Conservation (phyloP, 2,113 vertebrate genomes). For the Lepisosteus osseus region DNA sequence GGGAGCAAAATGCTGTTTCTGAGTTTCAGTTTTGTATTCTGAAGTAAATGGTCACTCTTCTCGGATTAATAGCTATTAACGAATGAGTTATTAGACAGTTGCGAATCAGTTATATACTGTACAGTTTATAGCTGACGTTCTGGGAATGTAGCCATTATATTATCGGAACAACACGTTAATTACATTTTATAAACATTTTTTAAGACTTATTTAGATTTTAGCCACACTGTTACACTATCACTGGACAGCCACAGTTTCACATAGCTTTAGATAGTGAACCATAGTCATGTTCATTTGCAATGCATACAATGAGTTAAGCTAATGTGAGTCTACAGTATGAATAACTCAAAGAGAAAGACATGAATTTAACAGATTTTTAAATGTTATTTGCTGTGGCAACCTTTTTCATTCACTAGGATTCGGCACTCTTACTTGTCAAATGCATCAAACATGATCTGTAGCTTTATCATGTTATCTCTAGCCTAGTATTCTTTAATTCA, state of each 20-base stretch:
- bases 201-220: background rate
- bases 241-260: background rate
- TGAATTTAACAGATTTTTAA: background rate
- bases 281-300: background rate
- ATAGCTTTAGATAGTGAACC: background rate
- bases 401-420: background rate
- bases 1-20: background rate
- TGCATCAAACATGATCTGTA: background rate
- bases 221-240: background rate
- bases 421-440: constrained; percentile 1
- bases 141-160: too few relatives aligned
- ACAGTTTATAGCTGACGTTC: too few relatives aligned
- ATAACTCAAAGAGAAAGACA: background rate
- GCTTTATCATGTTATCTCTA: background rate
- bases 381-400: background rate
- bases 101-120: background rate
- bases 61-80: too few relatives aligned
- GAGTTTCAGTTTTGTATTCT: background rate
- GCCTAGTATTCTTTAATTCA: background rate
- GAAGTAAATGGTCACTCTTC: too few relatives aligned
- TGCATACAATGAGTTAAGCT: background rate
- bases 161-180: background rate
- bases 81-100: too few relatives aligned
- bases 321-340: background rate
- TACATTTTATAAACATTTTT: background rate